Conservation (phyloP, 2,888 invertebrate genomes). For the Ophraella communa region DNA sequence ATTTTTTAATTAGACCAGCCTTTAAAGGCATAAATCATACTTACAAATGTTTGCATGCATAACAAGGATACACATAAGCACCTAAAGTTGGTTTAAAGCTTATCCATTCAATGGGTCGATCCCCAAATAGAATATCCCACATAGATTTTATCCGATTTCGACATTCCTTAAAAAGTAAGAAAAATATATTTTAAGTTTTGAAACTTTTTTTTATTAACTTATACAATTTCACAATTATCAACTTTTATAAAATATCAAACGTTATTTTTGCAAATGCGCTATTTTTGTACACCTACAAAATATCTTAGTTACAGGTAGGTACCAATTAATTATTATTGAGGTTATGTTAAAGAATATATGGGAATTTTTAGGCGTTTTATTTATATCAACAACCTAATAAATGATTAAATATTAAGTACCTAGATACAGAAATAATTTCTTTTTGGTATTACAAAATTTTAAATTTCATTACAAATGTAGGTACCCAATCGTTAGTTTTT, state of each 20-base stretch:
- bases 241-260: no score
- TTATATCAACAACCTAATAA: no score
- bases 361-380: no score
- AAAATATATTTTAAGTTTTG: no score
- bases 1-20: not conserved
- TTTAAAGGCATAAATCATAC: slow-evolving; percentile 1
- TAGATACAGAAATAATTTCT: no score
- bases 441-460: not conserved
- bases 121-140: slow-evolving; percentile 40
- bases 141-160: slow-evolving; percentile 33
- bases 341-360: not conserved
- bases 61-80: slow-evolving; percentile 40
- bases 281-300: no score
- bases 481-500: no score
- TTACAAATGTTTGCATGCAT: slow-evolving; percentile 42
- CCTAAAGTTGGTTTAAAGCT: slow-evolving; percentile 43
- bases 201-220: no score
- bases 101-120: slow-evolving; percentile 41
- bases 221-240: no score
- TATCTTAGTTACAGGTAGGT: not conserved
- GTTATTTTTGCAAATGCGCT: no score
- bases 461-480: not conserved
- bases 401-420: no score
- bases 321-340: not conserved
- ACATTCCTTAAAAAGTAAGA: slow-evolving; percentile 26